Conservation (phyloP, 2,113 vertebrate species). For the Passer montanus region DNA sequence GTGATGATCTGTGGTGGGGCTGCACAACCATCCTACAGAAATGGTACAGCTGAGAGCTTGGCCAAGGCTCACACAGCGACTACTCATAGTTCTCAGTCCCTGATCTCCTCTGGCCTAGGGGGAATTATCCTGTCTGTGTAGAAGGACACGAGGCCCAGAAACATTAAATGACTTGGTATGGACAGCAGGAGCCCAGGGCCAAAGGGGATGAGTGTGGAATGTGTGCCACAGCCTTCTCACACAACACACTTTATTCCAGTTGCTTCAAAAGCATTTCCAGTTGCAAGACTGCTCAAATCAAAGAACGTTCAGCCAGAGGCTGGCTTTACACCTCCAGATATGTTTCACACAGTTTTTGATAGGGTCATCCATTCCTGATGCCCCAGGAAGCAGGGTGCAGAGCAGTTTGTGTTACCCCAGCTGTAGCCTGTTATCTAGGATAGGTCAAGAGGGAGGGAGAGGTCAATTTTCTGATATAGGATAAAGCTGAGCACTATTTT, state of each 20-base stretch:
- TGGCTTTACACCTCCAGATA: neutral
- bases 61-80: neutral
- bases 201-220: neutral
- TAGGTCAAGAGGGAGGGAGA: neutral
- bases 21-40: neutral
- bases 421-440: neutral
- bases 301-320: neutral
- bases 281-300: neutral
- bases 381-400: neutral
- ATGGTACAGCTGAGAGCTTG: neutral
- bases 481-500: neutral
- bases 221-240: rapidly evolving
- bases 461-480: neutral
- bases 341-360: neutral
- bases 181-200: neutral
- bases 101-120: neutral
- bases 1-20: neutral
- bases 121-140: neutral
- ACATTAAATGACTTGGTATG: rapidly evolving
- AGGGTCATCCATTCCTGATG: rapidly evolving
- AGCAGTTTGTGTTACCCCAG: neutral
- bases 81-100: neutral
- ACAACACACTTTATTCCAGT: neutral
- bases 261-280: neutral
- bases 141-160: neutral